These are phyloP conservation scores for Cenopis cana DNA, from an alignment of 2,888 invertebrate genomes.

Conservation along the genomic window DNA sequence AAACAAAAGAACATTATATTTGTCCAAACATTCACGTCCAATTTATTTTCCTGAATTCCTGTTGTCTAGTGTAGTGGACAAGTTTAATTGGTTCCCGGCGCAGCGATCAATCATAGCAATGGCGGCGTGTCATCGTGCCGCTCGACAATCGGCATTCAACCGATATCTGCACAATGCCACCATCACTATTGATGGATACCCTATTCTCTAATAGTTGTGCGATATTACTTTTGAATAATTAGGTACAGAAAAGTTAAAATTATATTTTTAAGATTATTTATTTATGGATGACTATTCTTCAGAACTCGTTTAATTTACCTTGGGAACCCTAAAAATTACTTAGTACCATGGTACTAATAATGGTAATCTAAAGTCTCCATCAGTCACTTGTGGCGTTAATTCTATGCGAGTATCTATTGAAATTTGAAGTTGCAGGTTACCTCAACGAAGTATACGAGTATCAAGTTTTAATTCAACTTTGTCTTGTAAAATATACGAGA, in stretches of 20 bases:
- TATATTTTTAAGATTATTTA: too few relatives aligned
- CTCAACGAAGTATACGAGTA: slow-evolving; percentile 29
- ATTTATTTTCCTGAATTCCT: slow-evolving; percentile 71
- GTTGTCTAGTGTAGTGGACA: slow-evolving; percentile 72
- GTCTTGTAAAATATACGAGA: slow-evolving; percentile 18
- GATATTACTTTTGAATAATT: background rate
- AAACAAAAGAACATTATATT: background rate
- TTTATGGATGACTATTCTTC: background rate
- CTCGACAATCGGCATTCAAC: slow-evolving; percentile 27
- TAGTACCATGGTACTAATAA: background rate
- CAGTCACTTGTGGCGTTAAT: background rate
- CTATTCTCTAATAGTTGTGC: background rate
- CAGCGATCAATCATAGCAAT: slow-evolving; percentile 74
- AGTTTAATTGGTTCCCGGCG: slow-evolving; percentile 76
- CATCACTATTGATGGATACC: slow-evolving; percentile 7
- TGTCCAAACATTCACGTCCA: slow-evolving; percentile 43
- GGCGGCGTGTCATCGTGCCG: slow-evolving; percentile 61
- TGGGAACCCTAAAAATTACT: background rate
- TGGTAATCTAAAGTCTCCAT: background rate
- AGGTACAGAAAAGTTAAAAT: too few relatives aligned
- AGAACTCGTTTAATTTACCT: background rate
- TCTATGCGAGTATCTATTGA: background rate
- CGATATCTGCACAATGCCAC: slow-evolving; percentile 22
- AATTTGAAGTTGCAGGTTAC: slow-evolving; percentile 23
- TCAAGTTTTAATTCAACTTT: slow-evolving; percentile 30